phyloP scores from a whole-genome alignment of 1,140 invertebrate genomes.

The Fopius arisanus region DNA sequence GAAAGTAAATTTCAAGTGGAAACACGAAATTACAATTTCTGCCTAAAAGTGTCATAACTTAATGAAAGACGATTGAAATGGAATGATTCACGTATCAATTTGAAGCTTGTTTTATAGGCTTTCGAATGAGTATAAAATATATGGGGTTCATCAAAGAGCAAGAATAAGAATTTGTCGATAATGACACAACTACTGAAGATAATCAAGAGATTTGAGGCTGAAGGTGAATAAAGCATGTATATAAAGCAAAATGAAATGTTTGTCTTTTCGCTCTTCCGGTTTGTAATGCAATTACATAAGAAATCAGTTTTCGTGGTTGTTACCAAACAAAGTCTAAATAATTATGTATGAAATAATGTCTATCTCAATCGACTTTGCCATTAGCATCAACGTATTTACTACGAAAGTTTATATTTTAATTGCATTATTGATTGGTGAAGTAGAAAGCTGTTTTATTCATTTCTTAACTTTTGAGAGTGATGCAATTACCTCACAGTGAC shows the following conservation, averaged over 20 bases:
- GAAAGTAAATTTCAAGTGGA: too few relatives aligned
- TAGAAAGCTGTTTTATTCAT: not conserved
- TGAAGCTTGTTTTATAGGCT: too few relatives aligned
- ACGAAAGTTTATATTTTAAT: not conserved
- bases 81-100: too few relatives aligned
- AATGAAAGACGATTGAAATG: too few relatives aligned
- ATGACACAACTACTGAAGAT: constrained; percentile 66
- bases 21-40: too few relatives aligned
- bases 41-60: too few relatives aligned
- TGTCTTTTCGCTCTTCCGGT: constrained; percentile 22
- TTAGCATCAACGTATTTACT: constrained; percentile 31
- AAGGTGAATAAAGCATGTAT: constrained; percentile 8
- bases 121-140: too few relatives aligned
- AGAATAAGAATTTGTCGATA: constrained; percentile 94
- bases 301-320: constrained; percentile 19
- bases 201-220: constrained; percentile 59
- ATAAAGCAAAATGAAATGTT: not conserved
- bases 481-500: not conserved
- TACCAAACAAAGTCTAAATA: constrained; percentile 19
- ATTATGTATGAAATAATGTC: constrained; percentile 25
- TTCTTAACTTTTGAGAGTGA: not conserved
- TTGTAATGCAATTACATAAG: not conserved
- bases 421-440: not conserved
- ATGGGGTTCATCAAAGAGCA: too few relatives aligned
- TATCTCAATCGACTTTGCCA: constrained; percentile 26